A percentile compares a stretch with the other conserved stretches of the same genome.
Conservation (phyloP, 2,888 invertebrate species). For the Philereme transversata region DNA sequence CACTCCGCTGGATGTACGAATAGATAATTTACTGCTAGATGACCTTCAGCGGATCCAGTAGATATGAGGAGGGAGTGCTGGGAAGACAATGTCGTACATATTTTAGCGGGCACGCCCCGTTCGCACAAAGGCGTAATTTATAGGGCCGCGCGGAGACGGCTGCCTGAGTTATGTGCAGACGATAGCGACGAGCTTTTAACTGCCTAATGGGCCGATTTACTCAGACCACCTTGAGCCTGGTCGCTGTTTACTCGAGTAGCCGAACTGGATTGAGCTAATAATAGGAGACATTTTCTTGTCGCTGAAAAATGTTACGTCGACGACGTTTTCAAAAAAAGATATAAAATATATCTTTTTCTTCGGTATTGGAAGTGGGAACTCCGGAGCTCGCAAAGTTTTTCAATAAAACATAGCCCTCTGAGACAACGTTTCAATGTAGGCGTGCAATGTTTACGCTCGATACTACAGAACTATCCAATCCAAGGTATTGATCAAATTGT, state of each 20-base stretch:
- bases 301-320: conserved; percentile 38
- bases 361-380: conserved; percentile 37
- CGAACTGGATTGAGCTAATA: conserved; percentile 49
- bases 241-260: conserved; percentile 64
- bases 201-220: conserved; percentile 83
- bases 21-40: conserved; percentile 70
- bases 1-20: conserved; percentile 55
- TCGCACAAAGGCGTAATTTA: conserved; percentile 83
- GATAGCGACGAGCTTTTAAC: conserved; percentile 84
- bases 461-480: conserved; percentile 68
- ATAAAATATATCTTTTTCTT: background rate
- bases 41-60: conserved; percentile 70
- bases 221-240: conserved; percentile 76
- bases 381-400: conserved; percentile 72
- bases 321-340: conserved; percentile 6
- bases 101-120: conserved; percentile 79
- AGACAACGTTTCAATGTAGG: conserved; percentile 78
- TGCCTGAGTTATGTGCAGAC: conserved; percentile 80
- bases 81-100: conserved; percentile 83
- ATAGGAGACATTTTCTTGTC: conserved; percentile 50
- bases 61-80: conserved; percentile 74
- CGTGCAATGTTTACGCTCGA: conserved; percentile 67
- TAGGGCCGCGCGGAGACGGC: conserved; percentile 81
- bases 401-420: conserved; percentile 78
- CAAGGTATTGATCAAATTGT: conserved; percentile 70